Percentiles rank a stretch among this genome's conserved stretches.
These are phyloP conservation scores for Bilobella aurantiaca DNA, from an alignment of 1,140 invertebrate species.

Conservation along the genomic window DNA sequence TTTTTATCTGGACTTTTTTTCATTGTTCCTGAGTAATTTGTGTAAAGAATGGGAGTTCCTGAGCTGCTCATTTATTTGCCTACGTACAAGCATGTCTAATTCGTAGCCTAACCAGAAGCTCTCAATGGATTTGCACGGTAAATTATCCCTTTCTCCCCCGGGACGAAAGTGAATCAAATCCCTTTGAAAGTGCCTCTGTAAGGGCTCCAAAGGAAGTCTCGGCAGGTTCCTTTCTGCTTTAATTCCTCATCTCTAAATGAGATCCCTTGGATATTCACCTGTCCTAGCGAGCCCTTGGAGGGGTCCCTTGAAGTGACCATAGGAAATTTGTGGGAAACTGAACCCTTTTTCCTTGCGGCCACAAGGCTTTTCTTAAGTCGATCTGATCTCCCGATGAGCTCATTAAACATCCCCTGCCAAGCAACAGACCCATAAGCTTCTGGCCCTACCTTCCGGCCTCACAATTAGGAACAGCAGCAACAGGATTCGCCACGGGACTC, in stretches of 20 bases:
- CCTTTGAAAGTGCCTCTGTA: too few relatives aligned
- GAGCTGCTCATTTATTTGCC: constrained; percentile 19
- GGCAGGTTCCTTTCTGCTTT: not conserved
- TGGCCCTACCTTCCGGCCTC: too few relatives aligned
- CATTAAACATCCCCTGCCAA: constrained; percentile 6
- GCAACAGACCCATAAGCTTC: too few relatives aligned
- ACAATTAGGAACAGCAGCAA: too few relatives aligned
- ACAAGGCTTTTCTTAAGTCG: not conserved
- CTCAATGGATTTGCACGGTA: constrained; percentile 34
- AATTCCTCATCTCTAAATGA: not conserved
- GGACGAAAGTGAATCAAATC: too few relatives aligned
- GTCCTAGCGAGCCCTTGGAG: not conserved
- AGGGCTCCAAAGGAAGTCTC: not conserved
- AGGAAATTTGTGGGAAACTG: not conserved
- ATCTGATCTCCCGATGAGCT: constrained; percentile 6
- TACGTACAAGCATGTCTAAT: constrained; percentile 31
- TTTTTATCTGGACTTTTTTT: not conserved
- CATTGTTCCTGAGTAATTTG: not conserved
- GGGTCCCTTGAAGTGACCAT: not conserved
- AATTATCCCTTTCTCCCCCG: constrained; percentile 22
- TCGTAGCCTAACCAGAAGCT: constrained; percentile 31
- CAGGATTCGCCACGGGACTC: constrained; percentile 7
- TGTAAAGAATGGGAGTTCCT: not conserved
- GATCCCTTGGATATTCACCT: not conserved
- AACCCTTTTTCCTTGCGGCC: not conserved